A percentile compares a stretch with the other conserved stretches of the same genome.
Evolutionary conservation across 2,888 invertebrate species (phyloP).

Genomic region (Orthosia gothica): DNA sequence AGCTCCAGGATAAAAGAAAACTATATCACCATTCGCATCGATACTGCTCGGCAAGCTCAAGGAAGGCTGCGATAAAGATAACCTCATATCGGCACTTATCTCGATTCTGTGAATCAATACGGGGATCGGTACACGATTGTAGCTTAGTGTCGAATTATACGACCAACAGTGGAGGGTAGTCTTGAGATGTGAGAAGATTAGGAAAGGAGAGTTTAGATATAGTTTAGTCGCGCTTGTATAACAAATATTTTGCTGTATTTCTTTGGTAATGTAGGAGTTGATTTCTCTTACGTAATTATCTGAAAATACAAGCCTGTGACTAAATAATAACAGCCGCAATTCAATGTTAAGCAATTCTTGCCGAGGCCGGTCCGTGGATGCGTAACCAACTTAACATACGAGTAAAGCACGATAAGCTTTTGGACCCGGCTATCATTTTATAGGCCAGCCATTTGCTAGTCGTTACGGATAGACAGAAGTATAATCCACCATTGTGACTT

Average conservation of each 20-base stretch:
- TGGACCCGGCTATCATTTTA: too few relatives aligned
- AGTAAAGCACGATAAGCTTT: too few relatives aligned
- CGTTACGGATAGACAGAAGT: too few relatives aligned
- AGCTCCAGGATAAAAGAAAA: conserved; percentile 12
- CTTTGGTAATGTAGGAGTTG: not conserved
- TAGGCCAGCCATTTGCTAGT: too few relatives aligned
- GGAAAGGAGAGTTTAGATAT: conserved; percentile 8
- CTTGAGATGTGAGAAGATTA: conserved; percentile 44
- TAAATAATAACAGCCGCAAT: too few relatives aligned
- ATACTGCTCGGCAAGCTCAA: conserved; percentile 30
- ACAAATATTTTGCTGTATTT: not conserved
- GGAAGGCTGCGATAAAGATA: conserved; percentile 50
- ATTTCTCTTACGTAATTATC: not conserved
- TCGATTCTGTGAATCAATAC: conserved; percentile 47
- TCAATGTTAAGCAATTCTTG: too few relatives aligned
- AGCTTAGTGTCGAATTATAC: conserved; percentile 68
- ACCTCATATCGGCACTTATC: conserved; percentile 53
- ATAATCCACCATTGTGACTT: too few relatives aligned
- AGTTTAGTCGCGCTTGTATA: conserved; percentile 29
- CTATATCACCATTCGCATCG: conserved; percentile 27
- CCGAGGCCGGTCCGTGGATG: too few relatives aligned
- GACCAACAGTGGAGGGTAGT: conserved; percentile 56
- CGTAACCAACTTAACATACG: too few relatives aligned
- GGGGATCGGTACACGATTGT: conserved; percentile 41
- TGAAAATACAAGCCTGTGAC: too few relatives aligned